Evolutionary conservation across 1,140 invertebrate genomes (phyloP).

Genomic region (Drosophila fuyamai): DNA sequence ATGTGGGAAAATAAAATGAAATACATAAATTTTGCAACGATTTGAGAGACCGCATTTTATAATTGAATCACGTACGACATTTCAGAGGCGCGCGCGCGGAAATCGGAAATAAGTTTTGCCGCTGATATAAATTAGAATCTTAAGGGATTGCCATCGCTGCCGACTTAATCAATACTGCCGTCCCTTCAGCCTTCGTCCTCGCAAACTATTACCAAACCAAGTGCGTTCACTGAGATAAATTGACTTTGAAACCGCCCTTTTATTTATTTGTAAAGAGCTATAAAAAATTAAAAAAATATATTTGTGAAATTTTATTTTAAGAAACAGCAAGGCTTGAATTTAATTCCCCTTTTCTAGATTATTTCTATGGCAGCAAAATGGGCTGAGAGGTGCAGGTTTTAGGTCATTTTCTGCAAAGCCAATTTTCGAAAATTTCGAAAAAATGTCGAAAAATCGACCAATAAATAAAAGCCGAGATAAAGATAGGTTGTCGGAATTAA

Average conservation of each 20-base stretch:
- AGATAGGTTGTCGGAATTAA: no score
- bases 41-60: constrained; percentile 84
- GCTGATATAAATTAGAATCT: constrained; percentile 83
- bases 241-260: neutral
- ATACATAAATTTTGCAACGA: constrained; percentile 84
- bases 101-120: constrained; percentile 81
- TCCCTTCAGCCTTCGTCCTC: neutral
- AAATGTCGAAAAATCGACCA: no score
- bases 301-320: no score
- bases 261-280: neutral
- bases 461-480: no score
- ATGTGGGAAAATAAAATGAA: constrained; percentile 80
- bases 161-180: constrained; percentile 69
- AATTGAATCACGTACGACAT: constrained; percentile 84
- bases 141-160: constrained; percentile 66
- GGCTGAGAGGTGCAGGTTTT: no score
- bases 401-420: no score
- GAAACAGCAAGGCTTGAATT: no score
- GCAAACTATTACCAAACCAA: no score
- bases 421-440: no score
- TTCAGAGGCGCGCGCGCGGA: constrained; percentile 58
- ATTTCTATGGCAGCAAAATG: no score
- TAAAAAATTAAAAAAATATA: no score
- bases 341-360: no score
- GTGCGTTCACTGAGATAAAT: constrained; percentile 10